A percentile compares a stretch with the other conserved stretches of the same genome.
Evolutionary conservation across 1,140 invertebrate genomes (phyloP).

Genomic region (Atta cephalotes): DNA sequence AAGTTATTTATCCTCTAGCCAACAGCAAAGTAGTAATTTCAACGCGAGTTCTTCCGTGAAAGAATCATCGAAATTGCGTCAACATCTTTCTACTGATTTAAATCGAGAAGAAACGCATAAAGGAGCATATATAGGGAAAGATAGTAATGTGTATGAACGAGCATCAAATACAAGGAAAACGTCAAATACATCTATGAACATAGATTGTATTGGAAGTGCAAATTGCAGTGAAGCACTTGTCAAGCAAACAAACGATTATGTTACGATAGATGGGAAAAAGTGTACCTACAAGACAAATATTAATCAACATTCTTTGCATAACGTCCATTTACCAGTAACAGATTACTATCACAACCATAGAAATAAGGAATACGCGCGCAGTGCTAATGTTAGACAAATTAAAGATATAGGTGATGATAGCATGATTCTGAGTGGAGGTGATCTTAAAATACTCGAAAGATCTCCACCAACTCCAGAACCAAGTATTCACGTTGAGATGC

Average conservation of each 20-base stretch:
- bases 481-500: slow-evolving; percentile 88
- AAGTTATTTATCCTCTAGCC: slow-evolving; percentile 82
- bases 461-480: slow-evolving; percentile 87
- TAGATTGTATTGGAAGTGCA: background rate
- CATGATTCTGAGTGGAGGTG: slow-evolving; percentile 86
- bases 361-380: background rate
- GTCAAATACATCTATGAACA: background rate
- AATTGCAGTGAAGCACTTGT: background rate
- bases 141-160: background rate
- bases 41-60: slow-evolving; percentile 61
- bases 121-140: background rate
- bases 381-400: background rate
- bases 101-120: background rate
- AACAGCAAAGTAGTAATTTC: slow-evolving; percentile 79
- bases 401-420: slow-evolving; percentile 84
- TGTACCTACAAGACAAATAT: background rate
- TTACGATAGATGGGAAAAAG: background rate
- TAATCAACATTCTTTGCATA: background rate
- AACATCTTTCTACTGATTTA: background rate
- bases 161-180: background rate
- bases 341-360: slow-evolving; percentile 19
- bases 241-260: background rate
- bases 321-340: slow-evolving; percentile 8
- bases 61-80: slow-evolving; percentile 45
- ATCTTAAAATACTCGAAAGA: slow-evolving; percentile 86